phyloP scores from a whole-genome alignment of 1,140 invertebrate species.

The Argopecten irradians region DNA sequence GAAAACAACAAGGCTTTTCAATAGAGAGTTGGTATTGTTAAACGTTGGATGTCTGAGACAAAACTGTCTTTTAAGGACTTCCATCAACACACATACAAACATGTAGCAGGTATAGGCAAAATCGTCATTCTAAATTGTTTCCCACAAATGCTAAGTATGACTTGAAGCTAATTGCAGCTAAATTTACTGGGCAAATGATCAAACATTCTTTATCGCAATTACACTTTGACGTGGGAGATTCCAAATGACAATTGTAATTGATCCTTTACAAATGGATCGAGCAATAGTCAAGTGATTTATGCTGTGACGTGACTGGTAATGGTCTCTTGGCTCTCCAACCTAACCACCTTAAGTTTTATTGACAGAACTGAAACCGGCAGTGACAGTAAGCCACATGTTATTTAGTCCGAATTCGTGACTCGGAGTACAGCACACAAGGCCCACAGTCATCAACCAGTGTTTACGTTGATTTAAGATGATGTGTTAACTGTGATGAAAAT shows the following conservation, averaged over 20 bases:
- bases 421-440: neutral
- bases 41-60: too few relatives aligned
- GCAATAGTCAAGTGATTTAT: neutral
- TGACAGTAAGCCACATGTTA: neutral
- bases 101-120: too few relatives aligned
- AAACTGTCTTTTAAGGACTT: too few relatives aligned
- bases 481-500: neutral
- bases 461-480: constrained; percentile 3
- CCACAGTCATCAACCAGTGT: neutral
- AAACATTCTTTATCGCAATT: neutral
- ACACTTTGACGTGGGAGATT: neutral
- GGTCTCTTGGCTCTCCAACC: neutral
- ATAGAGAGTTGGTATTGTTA: too few relatives aligned
- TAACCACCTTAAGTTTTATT: neutral
- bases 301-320: neutral
- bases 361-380: neutral
- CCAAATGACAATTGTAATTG: neutral
- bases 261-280: neutral
- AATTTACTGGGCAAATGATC: too few relatives aligned
- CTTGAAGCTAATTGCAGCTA: too few relatives aligned
- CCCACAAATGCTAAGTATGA: too few relatives aligned
- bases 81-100: too few relatives aligned
- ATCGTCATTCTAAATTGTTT: too few relatives aligned
- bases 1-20: too few relatives aligned
- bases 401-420: neutral